Evolutionary conservation across 2,113 vertebrate species (phyloP).

Genomic region (Epinephelus fuscoguttatus): DNA sequence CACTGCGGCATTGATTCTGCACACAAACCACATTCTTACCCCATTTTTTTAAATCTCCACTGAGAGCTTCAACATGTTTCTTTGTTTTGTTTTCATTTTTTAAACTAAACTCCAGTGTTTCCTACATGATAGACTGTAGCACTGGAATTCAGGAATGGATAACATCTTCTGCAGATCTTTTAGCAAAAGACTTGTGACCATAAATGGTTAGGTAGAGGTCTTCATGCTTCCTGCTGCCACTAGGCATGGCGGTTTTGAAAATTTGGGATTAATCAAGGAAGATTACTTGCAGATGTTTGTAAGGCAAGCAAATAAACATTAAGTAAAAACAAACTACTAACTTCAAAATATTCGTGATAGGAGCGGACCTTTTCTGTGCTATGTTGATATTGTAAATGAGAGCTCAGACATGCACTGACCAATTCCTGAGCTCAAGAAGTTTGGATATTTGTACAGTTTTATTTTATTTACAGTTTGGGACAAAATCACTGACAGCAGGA

Average conservation of each 20-base stretch:
- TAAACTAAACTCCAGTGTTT: neutral
- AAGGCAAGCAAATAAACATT: slow-evolving; percentile 36
- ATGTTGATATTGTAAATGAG: neutral
- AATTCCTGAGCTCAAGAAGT: neutral
- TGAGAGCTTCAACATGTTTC: neutral
- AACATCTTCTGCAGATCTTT: slow-evolving; percentile 48
- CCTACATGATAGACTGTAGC: slow-evolving; percentile 6
- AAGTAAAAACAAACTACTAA: slow-evolving; percentile 35
- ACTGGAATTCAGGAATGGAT: slow-evolving; percentile 40
- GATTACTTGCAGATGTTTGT: slow-evolving; percentile 67
- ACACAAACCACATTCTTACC: neutral
- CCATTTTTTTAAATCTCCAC: neutral
- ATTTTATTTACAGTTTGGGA: neutral
- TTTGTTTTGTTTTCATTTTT: slow-evolving; percentile 13
- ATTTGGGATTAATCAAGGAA: slow-evolving; percentile 70
- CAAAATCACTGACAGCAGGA: neutral
- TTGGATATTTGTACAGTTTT: neutral
- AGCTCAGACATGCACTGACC: neutral
- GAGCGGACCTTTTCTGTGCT: neutral
- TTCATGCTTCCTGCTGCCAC: slow-evolving; percentile 43
- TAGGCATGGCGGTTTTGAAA: slow-evolving; percentile 36
- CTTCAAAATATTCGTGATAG: neutral
- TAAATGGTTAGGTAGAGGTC: slow-evolving; percentile 52
- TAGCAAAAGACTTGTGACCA: slow-evolving; percentile 52
- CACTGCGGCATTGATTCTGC: neutral